These are phyloP conservation scores for Oryzaephilus surinamensis DNA, from an alignment of 1,140 invertebrate species.

Conservation along the genomic window DNA sequence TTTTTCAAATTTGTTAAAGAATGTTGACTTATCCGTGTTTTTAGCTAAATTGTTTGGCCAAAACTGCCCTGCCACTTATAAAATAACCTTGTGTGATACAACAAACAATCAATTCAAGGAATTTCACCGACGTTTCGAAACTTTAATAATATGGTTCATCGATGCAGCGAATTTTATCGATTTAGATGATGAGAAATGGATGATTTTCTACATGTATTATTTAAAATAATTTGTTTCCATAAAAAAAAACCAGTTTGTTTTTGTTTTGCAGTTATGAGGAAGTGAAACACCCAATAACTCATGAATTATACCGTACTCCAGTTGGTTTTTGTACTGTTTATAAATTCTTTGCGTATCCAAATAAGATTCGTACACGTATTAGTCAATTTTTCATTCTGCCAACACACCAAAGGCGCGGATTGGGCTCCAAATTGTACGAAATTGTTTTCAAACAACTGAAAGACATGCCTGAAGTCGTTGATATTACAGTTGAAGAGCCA, in stretches of 20 bases:
- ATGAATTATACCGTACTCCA: conserved; percentile 57
- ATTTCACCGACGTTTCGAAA: conserved; percentile 79
- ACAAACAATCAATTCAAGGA: conserved; percentile 58
- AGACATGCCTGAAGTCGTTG: conserved; percentile 12
- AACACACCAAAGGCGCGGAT: conserved; percentile 74
- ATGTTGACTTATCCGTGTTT: conserved; percentile 1
- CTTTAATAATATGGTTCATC: conserved; percentile 90
- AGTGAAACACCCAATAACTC: conserved; percentile 49
- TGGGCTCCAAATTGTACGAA: conserved; percentile 56
- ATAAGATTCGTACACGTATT: conserved; percentile 74
- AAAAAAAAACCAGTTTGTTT: too few species aligned
- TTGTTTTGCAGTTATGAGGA: conserved; percentile 74
- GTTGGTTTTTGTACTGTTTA: conserved; percentile 87
- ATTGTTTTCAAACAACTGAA: conserved; percentile 14
- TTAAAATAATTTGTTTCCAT: too few species aligned
- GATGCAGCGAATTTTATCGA: conserved; percentile 91
- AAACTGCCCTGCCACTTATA: conserved; percentile 65
- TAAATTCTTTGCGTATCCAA: conserved; percentile 89
- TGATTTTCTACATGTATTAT: conserved; percentile 86
- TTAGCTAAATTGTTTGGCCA: too few species aligned
- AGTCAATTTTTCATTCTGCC: conserved; percentile 87
- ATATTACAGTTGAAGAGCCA: conserved; percentile 28
- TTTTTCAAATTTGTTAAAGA: neutral
- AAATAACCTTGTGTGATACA: conserved; percentile 68
- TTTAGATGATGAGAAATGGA: conserved; percentile 85